Evolutionary conservation across 92 coral and sea anemone genomes (phyloP), one percentile per base, ranked within the genome.

Genomic region (Epizoanthus rinbou): DNA sequence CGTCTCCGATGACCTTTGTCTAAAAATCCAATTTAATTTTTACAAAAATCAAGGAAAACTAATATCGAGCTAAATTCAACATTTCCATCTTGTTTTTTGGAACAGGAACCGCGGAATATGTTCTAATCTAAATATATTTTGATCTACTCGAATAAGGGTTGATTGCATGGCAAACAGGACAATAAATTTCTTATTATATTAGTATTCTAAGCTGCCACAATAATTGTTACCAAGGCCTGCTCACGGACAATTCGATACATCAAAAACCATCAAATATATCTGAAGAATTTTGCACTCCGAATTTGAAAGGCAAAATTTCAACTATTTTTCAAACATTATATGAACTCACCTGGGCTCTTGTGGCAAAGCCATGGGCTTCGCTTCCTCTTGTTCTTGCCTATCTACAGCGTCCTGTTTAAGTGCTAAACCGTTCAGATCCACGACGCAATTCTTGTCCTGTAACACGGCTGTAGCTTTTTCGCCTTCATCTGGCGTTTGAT

Each of bases 281-380:
- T 15, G 50, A 25, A 25, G 41, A 67, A 33, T 67, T 33, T 23
- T 67, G 9, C 41, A 67, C 21, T 24, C 65, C 54, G 33, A 22
- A 11, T 11, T 19, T 18, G 17, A 74, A 15, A 33, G 11, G 4
- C 0, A 33, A 18, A 24, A 17, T 10, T 22, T 31, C 65, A 43
- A 31, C 47, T 41, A 41, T 3, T 16, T 14, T 25, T 19, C 3
- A 17, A 67, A 33, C 35, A 25, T 3, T 39, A n/a, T 57, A 9
- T 6, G 17, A 21, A 13, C 82, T 60, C 58, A 78, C 82, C 82
- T 78, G 4, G 82, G 71, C 7, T 41, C 70, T 60, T 78, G 37
- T 9, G 64, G 14, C 23, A 62, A 37, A 37, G 41, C 69, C 69
- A 5, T 59, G 5, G 56, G 5, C 11, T 39, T 39, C 3, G 18